Conservation (phyloP, 37 sponge, comb jelly and placozoan genomes). For the Petrosia ficiformis region DNA sequence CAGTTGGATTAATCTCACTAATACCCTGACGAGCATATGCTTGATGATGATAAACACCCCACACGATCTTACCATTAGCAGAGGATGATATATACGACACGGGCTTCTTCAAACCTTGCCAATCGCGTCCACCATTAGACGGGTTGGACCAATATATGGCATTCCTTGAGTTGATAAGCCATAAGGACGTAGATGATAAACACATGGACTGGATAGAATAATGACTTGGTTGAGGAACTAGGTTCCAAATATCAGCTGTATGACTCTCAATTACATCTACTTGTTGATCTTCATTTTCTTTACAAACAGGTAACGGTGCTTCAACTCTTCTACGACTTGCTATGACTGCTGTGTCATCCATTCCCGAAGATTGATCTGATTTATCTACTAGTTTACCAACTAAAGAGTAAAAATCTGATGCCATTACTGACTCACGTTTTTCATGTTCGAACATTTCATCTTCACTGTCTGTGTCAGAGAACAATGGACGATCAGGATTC, state of each 20-base stretch:
- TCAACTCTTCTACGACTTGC: neutral
- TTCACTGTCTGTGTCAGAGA: neutral
- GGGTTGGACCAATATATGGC: conserved; percentile 29
- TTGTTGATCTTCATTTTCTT: neutral
- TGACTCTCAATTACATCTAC: neutral
- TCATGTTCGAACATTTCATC: neutral
- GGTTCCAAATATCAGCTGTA: conserved; percentile 48
- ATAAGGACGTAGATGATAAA: conserved; percentile 36
- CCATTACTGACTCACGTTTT: neutral
- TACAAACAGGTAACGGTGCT: neutral
- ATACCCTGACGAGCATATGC: conserved; percentile 58
- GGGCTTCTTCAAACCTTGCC: conserved; percentile 36
- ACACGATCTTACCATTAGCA: conserved; percentile 46
- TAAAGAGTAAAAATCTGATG: neutral
- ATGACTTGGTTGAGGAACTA: conserved; percentile 31
- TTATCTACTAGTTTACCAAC: neutral
- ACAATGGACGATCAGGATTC: neutral
- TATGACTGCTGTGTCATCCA: neutral
- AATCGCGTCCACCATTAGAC: conserved; percentile 13
- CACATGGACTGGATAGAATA: conserved; percentile 36
- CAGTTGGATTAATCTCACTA: conserved; percentile 27
- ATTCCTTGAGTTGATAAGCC: conserved; percentile 41
- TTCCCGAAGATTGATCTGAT: neutral
- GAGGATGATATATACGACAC: conserved; percentile 52
- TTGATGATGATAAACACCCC: conserved; percentile 48